phyloP scores from a whole-genome alignment of 2,797 vertebrate species.

The Clarias laeviceps region DNA sequence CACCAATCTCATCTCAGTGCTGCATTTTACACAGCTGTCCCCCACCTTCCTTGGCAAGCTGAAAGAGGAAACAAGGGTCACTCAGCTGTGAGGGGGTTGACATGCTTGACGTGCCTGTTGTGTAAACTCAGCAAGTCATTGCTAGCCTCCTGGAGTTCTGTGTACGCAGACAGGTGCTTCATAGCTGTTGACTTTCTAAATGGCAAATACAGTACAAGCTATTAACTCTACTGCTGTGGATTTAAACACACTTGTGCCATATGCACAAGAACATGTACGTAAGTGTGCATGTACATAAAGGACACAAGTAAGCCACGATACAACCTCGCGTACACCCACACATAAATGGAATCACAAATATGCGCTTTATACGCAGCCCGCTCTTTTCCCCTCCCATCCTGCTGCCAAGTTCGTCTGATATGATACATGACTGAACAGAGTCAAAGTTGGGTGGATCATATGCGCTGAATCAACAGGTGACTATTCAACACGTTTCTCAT shows the following conservation, averaged over 20 bases:
- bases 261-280: background rate
- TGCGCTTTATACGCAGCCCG: constrained; percentile 39
- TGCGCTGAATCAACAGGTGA: constrained; percentile 76
- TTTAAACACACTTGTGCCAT: constrained; percentile 3
- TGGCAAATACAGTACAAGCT: constrained; percentile 37
- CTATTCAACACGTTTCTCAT: constrained; percentile 60
- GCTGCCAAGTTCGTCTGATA: constrained; percentile 56
- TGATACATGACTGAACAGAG: constrained; percentile 58
- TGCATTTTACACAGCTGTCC: constrained; percentile 56
- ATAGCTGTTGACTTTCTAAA: constrained; percentile 44
- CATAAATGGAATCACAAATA: constrained; percentile 24
- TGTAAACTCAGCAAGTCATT: constrained; percentile 47
- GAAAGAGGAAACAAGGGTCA: constrained; percentile 44
- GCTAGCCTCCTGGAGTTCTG: constrained; percentile 46
- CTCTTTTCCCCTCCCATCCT: constrained; percentile 41
- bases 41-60: constrained; percentile 33
- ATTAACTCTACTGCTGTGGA: constrained; percentile 35
- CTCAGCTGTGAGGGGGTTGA: constrained; percentile 47
- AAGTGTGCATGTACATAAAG: constrained; percentile 3
- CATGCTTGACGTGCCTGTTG: constrained; percentile 51
- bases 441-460: constrained; percentile 66
- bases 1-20: constrained; percentile 26
- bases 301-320: background rate
- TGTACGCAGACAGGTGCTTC: constrained; percentile 47
- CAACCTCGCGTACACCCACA: background rate